These are phyloP conservation scores for Helobdella robusta DNA, from an alignment of 2,888 invertebrate species.

Conservation along the genomic window DNA sequence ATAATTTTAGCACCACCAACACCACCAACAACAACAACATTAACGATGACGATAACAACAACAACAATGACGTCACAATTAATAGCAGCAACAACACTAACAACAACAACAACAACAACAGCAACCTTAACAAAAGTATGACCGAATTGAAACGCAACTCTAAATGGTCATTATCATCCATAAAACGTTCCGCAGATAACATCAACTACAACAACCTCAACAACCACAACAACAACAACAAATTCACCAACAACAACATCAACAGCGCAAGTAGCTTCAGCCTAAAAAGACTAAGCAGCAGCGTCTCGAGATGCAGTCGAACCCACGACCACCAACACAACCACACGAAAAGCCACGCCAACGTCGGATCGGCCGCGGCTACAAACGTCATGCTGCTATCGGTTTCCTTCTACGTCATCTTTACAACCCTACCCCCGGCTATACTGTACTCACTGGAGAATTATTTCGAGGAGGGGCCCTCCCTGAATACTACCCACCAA, in stretches of 20 bases:
- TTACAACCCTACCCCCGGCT: conserved; percentile 46
- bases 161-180: too few species aligned
- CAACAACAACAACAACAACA: conserved; percentile 1
- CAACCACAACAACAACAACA: too few species aligned
- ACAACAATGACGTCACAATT: neutral
- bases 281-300: too few species aligned
- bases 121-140: too few species aligned
- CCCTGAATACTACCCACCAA: conserved; percentile 34
- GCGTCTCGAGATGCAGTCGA: too few species aligned
- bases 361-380: conserved; percentile 37
- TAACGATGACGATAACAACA: neutral
- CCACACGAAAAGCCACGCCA: too few species aligned
- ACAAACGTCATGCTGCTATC: conserved; percentile 46
- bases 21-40: neutral
- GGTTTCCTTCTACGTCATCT: conserved; percentile 48
- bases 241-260: too few species aligned
- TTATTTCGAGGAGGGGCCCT: conserved; percentile 37
- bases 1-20: neutral
- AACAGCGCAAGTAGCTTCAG: too few species aligned
- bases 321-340: too few species aligned
- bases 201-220: too few species aligned
- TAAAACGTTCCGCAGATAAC: too few species aligned
- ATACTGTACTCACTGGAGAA: conserved; percentile 42
- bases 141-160: too few species aligned
- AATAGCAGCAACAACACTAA: neutral